Evolutionary conservation across 1,140 invertebrate species (phyloP).

Genomic region (Marisa cornuarietis): DNA sequence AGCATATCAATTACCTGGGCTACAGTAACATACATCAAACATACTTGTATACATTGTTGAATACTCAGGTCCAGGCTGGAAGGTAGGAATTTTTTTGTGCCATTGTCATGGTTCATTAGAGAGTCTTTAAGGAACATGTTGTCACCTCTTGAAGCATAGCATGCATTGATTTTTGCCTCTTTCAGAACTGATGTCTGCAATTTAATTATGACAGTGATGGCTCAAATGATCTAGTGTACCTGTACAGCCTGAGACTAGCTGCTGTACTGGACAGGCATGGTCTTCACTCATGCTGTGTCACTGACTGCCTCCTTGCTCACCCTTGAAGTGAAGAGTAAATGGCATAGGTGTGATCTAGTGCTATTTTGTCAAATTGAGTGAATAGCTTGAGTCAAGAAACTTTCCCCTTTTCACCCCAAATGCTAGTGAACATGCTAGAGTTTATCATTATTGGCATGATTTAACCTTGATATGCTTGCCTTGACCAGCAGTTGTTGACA

Average conservation of each 20-base stretch:
- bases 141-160: neutral
- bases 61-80: constrained; percentile 72
- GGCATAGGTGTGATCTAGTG: no score
- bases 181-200: no score
- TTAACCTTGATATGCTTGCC: neutral
- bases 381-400: no score
- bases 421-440: neutral
- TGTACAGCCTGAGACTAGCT: no score
- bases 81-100: constrained; percentile 55
- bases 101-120: neutral
- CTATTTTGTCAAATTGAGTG: neutral
- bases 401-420: neutral
- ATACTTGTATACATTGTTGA: constrained; percentile 76
- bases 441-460: neutral
- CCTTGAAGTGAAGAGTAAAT: no score
- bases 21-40: constrained; percentile 82
- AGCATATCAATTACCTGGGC: constrained; percentile 77
- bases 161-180: neutral
- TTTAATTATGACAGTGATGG: no score
- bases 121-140: neutral
- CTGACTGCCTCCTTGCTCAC: no score
- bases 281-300: no score
- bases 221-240: no score
- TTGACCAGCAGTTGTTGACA: no score
- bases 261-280: no score